Percentiles rank a stretch among this genome's conserved stretches.
Evolutionary conservation across 2,888 invertebrate species (phyloP).

Genomic region (Lingula anatina): DNA sequence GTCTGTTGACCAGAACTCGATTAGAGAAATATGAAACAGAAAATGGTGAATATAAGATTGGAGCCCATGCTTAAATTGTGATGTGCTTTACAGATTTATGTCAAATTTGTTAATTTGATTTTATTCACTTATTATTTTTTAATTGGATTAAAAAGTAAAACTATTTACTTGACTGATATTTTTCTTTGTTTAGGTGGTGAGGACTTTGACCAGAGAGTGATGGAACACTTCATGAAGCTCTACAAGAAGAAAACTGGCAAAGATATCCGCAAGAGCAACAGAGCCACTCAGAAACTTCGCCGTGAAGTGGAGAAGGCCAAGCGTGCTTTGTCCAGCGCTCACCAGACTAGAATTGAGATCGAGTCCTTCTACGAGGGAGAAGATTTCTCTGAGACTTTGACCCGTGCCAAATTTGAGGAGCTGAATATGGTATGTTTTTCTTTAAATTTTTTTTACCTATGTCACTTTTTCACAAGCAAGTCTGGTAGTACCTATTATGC

Average conservation of each 20-base stretch:
- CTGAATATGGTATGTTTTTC: slow-evolving; percentile 83
- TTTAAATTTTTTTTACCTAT: too few species aligned
- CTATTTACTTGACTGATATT: not conserved
- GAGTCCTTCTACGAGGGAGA: slow-evolving; percentile 98
- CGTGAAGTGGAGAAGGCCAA: slow-evolving; percentile 98
- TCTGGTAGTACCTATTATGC: too few species aligned
- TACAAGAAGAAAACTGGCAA: slow-evolving; percentile 99
- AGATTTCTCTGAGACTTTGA: slow-evolving; percentile 96
- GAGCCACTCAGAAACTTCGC: slow-evolving; percentile 91
- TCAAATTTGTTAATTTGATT: too few species aligned
- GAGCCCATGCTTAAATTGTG: too few species aligned
- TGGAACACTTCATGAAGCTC: slow-evolving; percentile 98
- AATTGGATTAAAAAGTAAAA: not conserved
- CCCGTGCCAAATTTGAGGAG: slow-evolving; percentile 98
- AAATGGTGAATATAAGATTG: too few species aligned
- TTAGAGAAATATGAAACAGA: too few species aligned
- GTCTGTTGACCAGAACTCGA: too few species aligned
- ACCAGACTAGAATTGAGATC: slow-evolving; percentile 96
- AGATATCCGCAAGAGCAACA: slow-evolving; percentile 87
- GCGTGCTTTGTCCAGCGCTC: slow-evolving; percentile 87
- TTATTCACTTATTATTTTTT: too few species aligned
- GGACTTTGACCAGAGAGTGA: slow-evolving; percentile 96
- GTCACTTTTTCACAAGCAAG: too few species aligned
- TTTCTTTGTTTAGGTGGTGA: slow-evolving; percentile 67
- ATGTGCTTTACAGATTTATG: too few species aligned